These are phyloP conservation scores for Mormyrus proboscirostris DNA, from an alignment of 2,797 vertebrate genomes.

Conservation along the genomic window DNA sequence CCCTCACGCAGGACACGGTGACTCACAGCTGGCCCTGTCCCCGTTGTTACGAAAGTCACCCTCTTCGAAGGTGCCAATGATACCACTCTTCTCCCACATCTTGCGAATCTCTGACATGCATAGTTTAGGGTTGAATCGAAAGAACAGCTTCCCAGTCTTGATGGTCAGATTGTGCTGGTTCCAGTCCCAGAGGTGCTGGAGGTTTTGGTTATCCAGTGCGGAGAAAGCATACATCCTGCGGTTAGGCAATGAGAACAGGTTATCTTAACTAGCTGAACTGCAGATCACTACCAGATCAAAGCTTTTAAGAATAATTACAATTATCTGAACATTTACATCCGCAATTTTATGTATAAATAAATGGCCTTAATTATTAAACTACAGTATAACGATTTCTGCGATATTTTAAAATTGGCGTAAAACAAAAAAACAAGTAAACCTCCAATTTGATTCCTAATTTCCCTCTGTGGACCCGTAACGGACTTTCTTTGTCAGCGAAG, in stretches of 20 bases:
- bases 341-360: not conserved
- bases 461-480: not conserved
- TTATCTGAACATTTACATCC: not conserved
- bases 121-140: constrained; percentile 88
- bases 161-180: constrained; percentile 90
- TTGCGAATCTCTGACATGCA: constrained; percentile 89
- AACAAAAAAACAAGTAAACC: not conserved
- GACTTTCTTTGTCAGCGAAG: not conserved
- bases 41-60: constrained; percentile 91
- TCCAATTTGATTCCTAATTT: not conserved
- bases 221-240: constrained; percentile 87
- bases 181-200: constrained; percentile 97
- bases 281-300: not conserved
- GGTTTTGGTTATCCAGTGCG: constrained; percentile 87
- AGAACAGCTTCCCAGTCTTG: constrained; percentile 81
- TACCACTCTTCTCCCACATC: constrained; percentile 85
- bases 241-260: not conserved
- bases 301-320: not conserved
- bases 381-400: not conserved
- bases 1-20: not conserved
- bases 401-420: not conserved
- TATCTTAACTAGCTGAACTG: not conserved
- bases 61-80: constrained; percentile 70
- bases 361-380: not conserved
- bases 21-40: constrained; percentile 89